A percentile compares a stretch with the other conserved stretches of the same genome.
These are phyloP conservation scores for Pristionchus mayeri DNA, from an alignment of 2,888 invertebrate species.

Conservation along the genomic window DNA sequence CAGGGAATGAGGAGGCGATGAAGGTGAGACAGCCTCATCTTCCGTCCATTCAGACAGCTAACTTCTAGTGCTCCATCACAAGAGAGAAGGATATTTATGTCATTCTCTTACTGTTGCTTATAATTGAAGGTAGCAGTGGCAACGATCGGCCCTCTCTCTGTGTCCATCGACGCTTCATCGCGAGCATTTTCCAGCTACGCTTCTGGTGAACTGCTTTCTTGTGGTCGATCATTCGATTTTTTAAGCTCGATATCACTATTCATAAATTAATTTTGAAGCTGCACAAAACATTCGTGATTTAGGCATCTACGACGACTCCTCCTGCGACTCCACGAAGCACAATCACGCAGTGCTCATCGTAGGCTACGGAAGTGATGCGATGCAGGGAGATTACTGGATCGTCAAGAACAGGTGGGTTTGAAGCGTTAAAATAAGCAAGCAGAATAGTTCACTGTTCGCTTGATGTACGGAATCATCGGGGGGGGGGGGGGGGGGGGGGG, in stretches of 20 bases:
- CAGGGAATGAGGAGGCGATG: not conserved
- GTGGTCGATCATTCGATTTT: no score
- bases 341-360: slow-evolving; percentile 12
- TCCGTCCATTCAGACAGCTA: no score
- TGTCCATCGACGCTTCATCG: not conserved
- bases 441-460: no score
- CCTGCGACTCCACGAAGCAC: not conserved
- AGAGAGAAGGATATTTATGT: no score
- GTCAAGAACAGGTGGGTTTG: slow-evolving; percentile 2
- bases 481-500: no score
- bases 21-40: not conserved
- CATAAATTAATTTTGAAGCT: no score
- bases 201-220: not conserved
- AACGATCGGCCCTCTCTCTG: not conserved
- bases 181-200: not conserved
- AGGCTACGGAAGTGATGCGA: not conserved
- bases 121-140: not conserved
- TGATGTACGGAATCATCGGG: no score
- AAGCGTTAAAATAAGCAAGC: no score
- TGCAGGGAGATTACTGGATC: slow-evolving; percentile 9
- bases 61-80: no score
- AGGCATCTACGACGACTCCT: slow-evolving; percentile 10
- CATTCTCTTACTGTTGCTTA: no score
- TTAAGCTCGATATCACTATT: no score
- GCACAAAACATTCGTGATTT: not conserved